These are phyloP conservation scores for Microcebus murinus DNA, from an alignment of 2,113 vertebrate species.

Conservation along the genomic window DNA sequence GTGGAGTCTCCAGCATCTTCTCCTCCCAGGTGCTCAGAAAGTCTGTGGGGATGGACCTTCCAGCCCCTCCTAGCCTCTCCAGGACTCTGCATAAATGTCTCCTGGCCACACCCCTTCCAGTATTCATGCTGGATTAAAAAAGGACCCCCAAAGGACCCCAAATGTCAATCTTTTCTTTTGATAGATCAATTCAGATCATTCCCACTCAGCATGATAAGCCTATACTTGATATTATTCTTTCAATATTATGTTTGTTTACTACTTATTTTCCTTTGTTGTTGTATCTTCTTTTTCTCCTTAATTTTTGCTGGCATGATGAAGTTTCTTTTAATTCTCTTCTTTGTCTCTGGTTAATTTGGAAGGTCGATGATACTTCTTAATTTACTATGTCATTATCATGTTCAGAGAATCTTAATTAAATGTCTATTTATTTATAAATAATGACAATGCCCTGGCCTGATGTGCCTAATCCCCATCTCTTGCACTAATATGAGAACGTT, in stretches of 20 bases:
- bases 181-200: background rate
- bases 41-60: background rate
- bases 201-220: background rate
- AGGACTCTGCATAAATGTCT: background rate
- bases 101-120: background rate
- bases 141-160: background rate
- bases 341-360: background rate
- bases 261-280: background rate
- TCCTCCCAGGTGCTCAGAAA: background rate
- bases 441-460: background rate
- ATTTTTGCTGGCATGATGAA: background rate
- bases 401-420: background rate
- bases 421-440: background rate
- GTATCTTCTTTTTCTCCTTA: background rate
- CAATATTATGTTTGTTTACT: background rate
- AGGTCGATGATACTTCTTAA: background rate
- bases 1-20: fast-evolving
- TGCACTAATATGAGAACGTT: background rate
- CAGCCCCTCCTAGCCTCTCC: background rate
- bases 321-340: background rate
- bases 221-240: background rate
- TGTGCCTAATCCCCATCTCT: background rate
- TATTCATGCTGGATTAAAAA: background rate
- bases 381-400: background rate
- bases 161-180: background rate